A percentile compares a stretch with the other conserved stretches of the same genome.
Evolutionary conservation across 1,140 invertebrate species (phyloP).

Genomic region (Branchinecta lynchi): DNA sequence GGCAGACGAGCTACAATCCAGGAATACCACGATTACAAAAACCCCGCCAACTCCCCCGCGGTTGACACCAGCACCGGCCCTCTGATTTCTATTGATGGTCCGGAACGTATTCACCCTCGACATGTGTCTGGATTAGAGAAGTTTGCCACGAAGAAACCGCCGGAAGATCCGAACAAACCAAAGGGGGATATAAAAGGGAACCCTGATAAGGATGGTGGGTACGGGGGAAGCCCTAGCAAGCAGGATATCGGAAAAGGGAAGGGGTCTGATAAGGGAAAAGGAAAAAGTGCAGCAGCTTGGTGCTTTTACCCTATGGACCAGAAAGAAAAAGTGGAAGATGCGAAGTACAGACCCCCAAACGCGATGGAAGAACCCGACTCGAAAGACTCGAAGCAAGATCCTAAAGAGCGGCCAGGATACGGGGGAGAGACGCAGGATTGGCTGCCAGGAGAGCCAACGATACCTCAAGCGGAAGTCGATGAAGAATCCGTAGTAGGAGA

Average conservation of each 20-base stretch:
- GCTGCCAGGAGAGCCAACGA: background rate
- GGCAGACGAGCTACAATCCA: background rate
- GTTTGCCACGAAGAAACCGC: background rate
- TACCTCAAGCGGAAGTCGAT: background rate
- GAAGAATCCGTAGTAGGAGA: conserved; percentile 6
- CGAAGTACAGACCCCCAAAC: too few relatives aligned
- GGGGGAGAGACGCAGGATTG: background rate
- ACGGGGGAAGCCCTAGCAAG: background rate
- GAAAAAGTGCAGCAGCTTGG: background rate
- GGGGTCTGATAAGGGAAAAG: background rate
- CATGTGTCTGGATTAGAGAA: background rate
- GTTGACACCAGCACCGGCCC: background rate
- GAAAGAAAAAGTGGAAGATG: background rate
- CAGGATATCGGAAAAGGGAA: background rate
- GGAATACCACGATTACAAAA: background rate
- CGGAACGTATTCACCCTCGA: background rate
- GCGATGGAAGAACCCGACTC: background rate
- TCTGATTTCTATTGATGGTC: background rate
- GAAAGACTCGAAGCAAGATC: background rate
- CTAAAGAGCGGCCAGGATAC: background rate
- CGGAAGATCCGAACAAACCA: conserved; percentile 1
- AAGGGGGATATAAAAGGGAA: conserved; percentile 1
- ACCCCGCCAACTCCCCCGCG: background rate
- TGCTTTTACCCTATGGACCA: background rate
- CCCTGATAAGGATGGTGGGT: background rate